Evolutionary conservation across 2,797 vertebrate species (phyloP).

Genomic region (Microhierax caerulescens): DNA sequence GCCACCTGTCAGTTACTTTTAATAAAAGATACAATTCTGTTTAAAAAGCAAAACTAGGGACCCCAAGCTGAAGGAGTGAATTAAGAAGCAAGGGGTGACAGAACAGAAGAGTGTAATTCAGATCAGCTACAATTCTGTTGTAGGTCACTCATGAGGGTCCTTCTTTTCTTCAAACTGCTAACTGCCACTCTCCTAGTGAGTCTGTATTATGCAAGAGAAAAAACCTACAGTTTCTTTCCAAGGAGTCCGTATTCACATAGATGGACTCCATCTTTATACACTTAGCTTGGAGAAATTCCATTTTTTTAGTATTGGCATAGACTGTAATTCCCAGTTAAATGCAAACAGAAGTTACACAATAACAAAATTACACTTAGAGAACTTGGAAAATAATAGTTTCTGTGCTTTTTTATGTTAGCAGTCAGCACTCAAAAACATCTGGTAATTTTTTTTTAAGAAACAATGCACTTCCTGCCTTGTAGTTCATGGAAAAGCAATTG

Average conservation of each 20-base stretch:
- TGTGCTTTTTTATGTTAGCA: neutral
- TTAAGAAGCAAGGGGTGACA: neutral
- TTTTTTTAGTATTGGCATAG: neutral
- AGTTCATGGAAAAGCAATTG: constrained; percentile 55
- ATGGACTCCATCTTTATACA: neutral
- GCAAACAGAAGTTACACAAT: constrained; percentile 39
- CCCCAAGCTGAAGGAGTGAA: neutral
- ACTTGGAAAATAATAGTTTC: constrained; percentile 34
- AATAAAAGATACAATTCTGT: neutral
- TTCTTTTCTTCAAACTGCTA: neutral
- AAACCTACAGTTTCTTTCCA: neutral
- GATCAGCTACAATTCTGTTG: neutral
- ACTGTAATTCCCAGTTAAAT: constrained; percentile 24
- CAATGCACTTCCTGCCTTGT: constrained; percentile 55
- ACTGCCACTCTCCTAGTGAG: neutral
- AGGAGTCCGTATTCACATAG: accelerated
- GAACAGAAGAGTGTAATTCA: neutral
- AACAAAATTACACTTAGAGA: neutral
- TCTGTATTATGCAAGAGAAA: neutral
- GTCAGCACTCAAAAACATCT: constrained; percentile 36
- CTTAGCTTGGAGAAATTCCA: neutral
- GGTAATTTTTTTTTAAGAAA: constrained; percentile 59
- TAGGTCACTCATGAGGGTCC: neutral
- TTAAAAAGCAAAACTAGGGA: neutral
- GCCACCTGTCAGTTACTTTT: neutral